phyloP scores from a whole-genome alignment of 2,888 invertebrate species.

The Neoaliturus tenellus region DNA sequence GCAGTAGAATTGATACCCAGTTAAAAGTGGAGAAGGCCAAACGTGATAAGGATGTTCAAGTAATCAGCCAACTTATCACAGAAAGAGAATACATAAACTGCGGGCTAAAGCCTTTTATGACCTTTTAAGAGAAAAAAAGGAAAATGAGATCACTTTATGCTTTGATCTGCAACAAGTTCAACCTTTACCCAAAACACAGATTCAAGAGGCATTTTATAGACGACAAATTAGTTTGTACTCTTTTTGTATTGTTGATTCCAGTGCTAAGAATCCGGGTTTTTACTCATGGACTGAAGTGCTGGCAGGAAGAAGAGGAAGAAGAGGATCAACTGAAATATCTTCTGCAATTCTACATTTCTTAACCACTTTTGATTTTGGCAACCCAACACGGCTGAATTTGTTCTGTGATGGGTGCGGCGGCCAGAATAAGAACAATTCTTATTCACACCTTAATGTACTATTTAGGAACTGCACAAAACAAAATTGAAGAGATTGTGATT shows the following conservation, averaged over 20 bases:
- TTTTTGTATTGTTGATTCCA: slow-evolving; percentile 1
- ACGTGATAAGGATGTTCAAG: not conserved
- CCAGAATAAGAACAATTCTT: slow-evolving; percentile 23
- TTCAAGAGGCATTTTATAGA: slow-evolving; percentile 47
- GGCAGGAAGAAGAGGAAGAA: slow-evolving; percentile 42
- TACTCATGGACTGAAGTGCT: slow-evolving; percentile 50
- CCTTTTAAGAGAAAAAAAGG: slow-evolving; percentile 1
- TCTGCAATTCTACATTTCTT: not conserved
- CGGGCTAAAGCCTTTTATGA: slow-evolving; percentile 47
- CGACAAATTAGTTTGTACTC: slow-evolving; percentile 31
- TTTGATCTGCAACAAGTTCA: slow-evolving; percentile 54
- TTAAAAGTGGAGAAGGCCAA: not conserved
- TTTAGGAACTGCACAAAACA: not conserved
- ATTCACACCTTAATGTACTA: slow-evolving; percentile 11
- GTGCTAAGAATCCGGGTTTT: slow-evolving; percentile 2
- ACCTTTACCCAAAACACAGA: slow-evolving; percentile 37
- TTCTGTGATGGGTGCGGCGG: slow-evolving; percentile 48
- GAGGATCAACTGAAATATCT: slow-evolving; percentile 33
- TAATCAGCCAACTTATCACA: not conserved
- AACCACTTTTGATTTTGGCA: not conserved
- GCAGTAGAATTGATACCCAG: not conserved
- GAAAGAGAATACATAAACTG: slow-evolving; percentile 34
- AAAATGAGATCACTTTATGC: not conserved
- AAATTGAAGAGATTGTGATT: not conserved
- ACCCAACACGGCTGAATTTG: not conserved